Base-by-base conservation (phyloP, 2,797 vertebrate genomes). In the Telmatherina bonti region DNA sequence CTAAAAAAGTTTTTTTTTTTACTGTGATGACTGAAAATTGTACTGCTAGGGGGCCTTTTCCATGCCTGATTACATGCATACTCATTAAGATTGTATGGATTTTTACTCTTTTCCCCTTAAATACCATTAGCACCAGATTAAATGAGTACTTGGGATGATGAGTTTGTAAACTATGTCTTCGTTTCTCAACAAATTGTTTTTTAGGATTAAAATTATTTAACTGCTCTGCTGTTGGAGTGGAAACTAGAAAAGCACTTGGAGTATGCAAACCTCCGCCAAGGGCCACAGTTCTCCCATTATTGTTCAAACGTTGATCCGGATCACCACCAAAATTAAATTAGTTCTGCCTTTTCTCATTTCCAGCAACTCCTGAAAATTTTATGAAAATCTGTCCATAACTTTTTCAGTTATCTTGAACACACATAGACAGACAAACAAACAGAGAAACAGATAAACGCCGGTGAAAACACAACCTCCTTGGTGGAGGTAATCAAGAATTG, bases 41-140 rank as follows among this genome's bases (percentile, higher is more conserved):
- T 43, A 51, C 53, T 49, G 62, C 76, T 56, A 29, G 29, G 35
- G 41, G 60, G 29, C 26, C 49, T 67, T 72, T 78, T 70, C 78
- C 73, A 81, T 45, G 62, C 51, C 27, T 18, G 35, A 81, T 80
- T 86, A 65, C 56, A 72, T 81, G 74, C 68, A 84, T 82, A 77
- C 87, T 87, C 59, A 86, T 85, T 79, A 65, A 74, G 59, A 79
- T 67, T 63, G 60, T 70, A 74, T 74, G 60, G 62, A 72, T 83
- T 86, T 78, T 61, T 72, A 22, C 33, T 35, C n/a, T 30, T 59
- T 38, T 76, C 30, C 51, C 59, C 58, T 83, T 57, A 58, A 82
- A 87, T 79, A 33, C 70, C 63, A 65, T 70, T 36, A 57, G 60
- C 72, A 59, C 33, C 60, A 76, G 74, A 84, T 74, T 56, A 74